Conservation (phyloP, 2,113 vertebrate genomes). For the Zosterops japonicus region DNA sequence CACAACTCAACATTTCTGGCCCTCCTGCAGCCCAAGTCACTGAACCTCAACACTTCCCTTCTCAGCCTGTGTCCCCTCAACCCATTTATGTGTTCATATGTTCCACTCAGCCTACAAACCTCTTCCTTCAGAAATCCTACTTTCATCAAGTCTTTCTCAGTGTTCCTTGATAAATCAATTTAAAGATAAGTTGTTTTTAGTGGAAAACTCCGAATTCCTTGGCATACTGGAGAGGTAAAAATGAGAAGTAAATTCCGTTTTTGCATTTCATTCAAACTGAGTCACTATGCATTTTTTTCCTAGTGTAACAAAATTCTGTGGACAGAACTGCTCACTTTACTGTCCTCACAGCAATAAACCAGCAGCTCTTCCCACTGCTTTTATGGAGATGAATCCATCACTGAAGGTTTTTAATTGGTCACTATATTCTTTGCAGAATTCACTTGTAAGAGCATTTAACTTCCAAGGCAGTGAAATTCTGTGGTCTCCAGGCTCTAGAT, state of each 20-base stretch:
- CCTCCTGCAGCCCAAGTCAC: background rate
- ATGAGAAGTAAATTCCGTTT: background rate
- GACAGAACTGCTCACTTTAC: background rate
- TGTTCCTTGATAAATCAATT: background rate
- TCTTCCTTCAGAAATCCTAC: slow-evolving; percentile 38
- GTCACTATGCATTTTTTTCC: background rate
- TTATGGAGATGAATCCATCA: background rate
- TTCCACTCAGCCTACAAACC: background rate
- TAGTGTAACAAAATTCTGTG: background rate
- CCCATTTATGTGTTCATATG: background rate
- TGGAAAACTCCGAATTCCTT: background rate
- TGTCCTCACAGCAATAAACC: background rate
- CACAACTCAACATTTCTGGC: fast-evolving
- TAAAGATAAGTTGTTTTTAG: background rate
- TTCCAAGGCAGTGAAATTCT: background rate
- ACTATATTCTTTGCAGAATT: background rate
- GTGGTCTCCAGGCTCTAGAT: background rate
- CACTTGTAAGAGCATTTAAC: background rate
- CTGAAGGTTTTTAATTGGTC: background rate
- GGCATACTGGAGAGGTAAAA: background rate
- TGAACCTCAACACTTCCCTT: background rate
- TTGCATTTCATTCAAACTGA: background rate
- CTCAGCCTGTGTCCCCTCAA: background rate
- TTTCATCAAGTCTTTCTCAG: slow-evolving; percentile 25
- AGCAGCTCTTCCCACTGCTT: background rate